These are phyloP conservation scores for Drosophila aff. DNA, from an alignment of 1,140 invertebrate genomes.

Conservation along the genomic window DNA sequence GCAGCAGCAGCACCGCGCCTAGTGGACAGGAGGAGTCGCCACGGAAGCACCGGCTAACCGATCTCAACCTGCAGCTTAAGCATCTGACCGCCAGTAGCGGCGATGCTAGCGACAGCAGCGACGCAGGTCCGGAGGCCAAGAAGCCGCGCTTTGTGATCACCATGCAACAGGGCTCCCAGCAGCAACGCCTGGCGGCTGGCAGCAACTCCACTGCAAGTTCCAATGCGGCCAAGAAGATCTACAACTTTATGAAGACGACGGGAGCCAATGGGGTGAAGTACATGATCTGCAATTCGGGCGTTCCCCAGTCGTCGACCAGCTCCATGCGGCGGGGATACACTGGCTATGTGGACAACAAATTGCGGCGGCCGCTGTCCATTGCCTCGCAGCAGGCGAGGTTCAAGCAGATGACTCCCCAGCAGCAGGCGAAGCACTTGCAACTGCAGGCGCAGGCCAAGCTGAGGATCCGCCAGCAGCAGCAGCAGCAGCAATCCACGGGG, in stretches of 20 bases:
- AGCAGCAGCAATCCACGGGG: conserved; percentile 21
- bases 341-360: conserved; percentile 52
- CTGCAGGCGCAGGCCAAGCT: conserved; percentile 59
- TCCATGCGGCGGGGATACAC: conserved; percentile 67
- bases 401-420: conserved; percentile 44
- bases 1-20: conserved; percentile 11
- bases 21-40: conserved; percentile 16
- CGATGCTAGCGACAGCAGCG: conserved; percentile 47
- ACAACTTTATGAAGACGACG: conserved; percentile 58
- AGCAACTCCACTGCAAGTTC: conserved; percentile 1
- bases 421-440: conserved; percentile 52
- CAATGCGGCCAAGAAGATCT: conserved; percentile 48
- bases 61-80: conserved; percentile 72
- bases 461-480: conserved; percentile 53
- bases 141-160: conserved; percentile 67
- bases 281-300: conserved; percentile 60
- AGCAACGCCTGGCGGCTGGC: conserved; percentile 8
- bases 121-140: conserved; percentile 65
- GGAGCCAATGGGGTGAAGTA: conserved; percentile 58
- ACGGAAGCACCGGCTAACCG: conserved; percentile 67
- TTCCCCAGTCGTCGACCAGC: conserved; percentile 44
- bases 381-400: conserved; percentile 34
- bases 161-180: conserved; percentile 38
- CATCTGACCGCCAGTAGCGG: conserved; percentile 36
- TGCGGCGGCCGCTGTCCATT: conserved; percentile 29